Conservation (phyloP, 2,888 invertebrate species). For the Busseola fusca region DNA sequence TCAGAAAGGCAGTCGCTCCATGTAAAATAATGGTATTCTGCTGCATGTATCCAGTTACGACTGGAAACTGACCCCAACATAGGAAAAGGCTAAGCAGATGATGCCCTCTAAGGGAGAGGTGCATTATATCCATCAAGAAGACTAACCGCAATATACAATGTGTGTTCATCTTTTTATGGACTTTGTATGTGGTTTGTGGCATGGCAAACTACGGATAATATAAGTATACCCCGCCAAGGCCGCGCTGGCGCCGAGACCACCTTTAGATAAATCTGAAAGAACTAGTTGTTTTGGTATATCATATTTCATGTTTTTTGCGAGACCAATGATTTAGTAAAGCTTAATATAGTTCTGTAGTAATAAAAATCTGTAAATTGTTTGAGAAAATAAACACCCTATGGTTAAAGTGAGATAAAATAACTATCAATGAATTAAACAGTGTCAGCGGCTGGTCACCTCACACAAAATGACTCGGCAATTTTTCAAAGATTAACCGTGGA, state of each 20-base stretch:
- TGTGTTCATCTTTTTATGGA: constrained; percentile 28
- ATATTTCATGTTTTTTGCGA: not conserved
- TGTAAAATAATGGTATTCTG: not conserved
- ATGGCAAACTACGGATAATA: not conserved
- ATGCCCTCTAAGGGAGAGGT: not conserved
- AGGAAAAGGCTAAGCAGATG: not conserved
- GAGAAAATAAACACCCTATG: not conserved
- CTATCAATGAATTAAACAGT: not conserved
- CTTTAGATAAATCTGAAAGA: not conserved
- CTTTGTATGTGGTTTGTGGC: not conserved
- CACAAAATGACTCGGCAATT: not conserved
- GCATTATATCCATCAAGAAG: not conserved
- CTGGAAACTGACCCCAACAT: not conserved
- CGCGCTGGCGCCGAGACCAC: not conserved
- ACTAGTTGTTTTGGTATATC: not conserved
- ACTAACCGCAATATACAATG: constrained; percentile 34
- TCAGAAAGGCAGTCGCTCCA: not conserved
- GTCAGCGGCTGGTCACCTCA: not conserved
- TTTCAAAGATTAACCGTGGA: not conserved
- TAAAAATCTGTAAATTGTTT: not conserved
- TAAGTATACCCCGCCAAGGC: not conserved
- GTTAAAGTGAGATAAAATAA: not conserved
- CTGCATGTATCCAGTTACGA: not conserved
- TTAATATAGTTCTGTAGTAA: not conserved
- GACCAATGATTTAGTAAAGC: not conserved